Evolutionary conservation across 2,888 invertebrate species (phyloP).

Genomic region (Scelioninae gen. 1): DNA sequence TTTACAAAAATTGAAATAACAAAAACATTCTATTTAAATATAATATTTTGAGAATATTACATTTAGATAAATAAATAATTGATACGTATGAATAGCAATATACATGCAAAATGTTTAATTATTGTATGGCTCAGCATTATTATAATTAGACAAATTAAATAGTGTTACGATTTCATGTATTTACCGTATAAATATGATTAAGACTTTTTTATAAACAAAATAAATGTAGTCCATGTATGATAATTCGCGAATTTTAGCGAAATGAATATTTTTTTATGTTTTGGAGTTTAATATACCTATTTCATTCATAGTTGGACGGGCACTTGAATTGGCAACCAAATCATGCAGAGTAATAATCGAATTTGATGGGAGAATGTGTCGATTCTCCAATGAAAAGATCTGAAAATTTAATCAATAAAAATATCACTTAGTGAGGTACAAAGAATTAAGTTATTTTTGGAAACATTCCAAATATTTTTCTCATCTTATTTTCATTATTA

Average conservation of each 20-base stretch:
- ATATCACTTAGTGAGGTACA: slow-evolving; percentile 74
- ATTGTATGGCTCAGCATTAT: too few species aligned
- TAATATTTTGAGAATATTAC: too few species aligned
- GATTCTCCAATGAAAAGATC: slow-evolving; percentile 76
- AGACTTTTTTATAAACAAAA: too few species aligned
- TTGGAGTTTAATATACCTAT: background rate
- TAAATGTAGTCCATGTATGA: too few species aligned
- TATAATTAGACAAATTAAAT: too few species aligned
- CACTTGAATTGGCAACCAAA: slow-evolving; percentile 74
- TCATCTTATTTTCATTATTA: slow-evolving; percentile 35
- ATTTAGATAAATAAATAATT: too few species aligned
- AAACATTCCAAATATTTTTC: slow-evolving; percentile 30
- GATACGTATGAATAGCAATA: too few species aligned
- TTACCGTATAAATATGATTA: too few species aligned
- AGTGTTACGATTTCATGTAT: too few species aligned
- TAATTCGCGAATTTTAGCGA: background rate
- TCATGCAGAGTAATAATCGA: slow-evolving; percentile 72
- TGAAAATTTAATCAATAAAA: slow-evolving; percentile 76
- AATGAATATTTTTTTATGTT: background rate
- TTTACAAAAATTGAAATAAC: too few species aligned
- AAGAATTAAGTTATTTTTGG: slow-evolving; percentile 48
- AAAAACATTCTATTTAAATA: too few species aligned
- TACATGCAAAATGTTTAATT: too few species aligned
- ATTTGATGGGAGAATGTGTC: slow-evolving; percentile 79
- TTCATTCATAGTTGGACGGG: slow-evolving; percentile 75